Percentiles rank a stretch among this genome's conserved stretches.
Evolutionary conservation across 2,797 vertebrate genomes (phyloP).

Genomic region (Poeciliopsis turneri): DNA sequence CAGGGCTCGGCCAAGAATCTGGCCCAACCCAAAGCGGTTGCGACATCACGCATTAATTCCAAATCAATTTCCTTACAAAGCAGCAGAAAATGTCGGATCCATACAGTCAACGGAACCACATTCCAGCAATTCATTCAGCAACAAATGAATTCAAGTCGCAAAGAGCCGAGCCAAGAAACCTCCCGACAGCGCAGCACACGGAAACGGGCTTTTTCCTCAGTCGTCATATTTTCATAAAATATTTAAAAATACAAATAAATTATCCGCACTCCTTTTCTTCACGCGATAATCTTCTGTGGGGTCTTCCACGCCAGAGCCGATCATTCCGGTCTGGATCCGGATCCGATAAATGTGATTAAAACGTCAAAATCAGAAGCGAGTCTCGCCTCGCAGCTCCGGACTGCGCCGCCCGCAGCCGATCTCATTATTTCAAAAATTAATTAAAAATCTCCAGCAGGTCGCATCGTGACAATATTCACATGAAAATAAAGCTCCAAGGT

Average conservation of each 20-base stretch:
- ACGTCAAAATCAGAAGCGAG: slow-evolving; percentile 69
- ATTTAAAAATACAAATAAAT: slow-evolving; percentile 93
- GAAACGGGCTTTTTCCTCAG: slow-evolving; percentile 79
- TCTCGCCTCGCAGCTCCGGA: slow-evolving; percentile 55
- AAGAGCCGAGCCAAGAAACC: slow-evolving; percentile 81
- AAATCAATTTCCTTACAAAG: slow-evolving; percentile 61
- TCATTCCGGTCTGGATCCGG: slow-evolving; percentile 78
- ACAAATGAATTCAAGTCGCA: slow-evolving; percentile 87
- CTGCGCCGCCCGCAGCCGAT: slow-evolving; percentile 75
- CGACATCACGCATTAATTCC: slow-evolving; percentile 69
- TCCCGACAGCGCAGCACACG: slow-evolving; percentile 78
- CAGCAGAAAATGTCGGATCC: slow-evolving; percentile 49
- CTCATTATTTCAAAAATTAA: slow-evolving; percentile 85
- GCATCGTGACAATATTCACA: slow-evolving; percentile 69
- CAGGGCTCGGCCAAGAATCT: slow-evolving; percentile 72
- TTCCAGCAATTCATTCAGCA: slow-evolving; percentile 84
- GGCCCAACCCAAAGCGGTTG: slow-evolving; percentile 72
- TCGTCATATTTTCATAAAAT: slow-evolving; percentile 99
- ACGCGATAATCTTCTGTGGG: slow-evolving; percentile 68
- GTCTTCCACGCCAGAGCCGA: slow-evolving; percentile 84
- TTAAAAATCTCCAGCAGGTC: slow-evolving; percentile 82
- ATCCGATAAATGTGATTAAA: slow-evolving; percentile 62
- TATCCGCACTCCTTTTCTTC: slow-evolving; percentile 63
- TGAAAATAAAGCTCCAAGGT: slow-evolving; percentile 83
- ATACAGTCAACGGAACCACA: slow-evolving; percentile 78